These are phyloP conservation scores for Brienomyrus longianalis DNA, from an alignment of 2,113 vertebrate genomes.

Conservation along the genomic window DNA sequence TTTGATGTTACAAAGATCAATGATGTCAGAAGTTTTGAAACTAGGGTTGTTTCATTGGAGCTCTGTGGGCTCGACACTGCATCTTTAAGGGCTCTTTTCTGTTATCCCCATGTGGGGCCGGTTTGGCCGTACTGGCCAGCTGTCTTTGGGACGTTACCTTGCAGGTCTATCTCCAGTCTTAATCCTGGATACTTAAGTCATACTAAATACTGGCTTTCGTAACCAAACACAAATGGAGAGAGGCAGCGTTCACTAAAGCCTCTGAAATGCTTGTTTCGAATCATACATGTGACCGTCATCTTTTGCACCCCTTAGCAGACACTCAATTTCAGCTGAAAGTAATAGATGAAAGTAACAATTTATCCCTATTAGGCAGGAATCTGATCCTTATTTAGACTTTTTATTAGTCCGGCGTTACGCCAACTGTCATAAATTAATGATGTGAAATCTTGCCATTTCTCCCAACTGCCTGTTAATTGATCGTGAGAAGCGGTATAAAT, in stretches of 20 bases:
- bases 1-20: background rate
- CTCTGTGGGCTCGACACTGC: background rate
- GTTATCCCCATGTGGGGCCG: background rate
- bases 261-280: background rate
- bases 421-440: conserved; percentile 10
- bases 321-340: background rate
- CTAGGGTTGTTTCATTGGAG: background rate
- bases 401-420: background rate
- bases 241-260: background rate
- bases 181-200: background rate
- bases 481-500: background rate
- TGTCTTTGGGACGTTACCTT: background rate
- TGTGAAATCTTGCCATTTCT: background rate
- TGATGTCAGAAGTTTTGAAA: background rate
- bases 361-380: background rate
- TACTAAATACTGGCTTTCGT: background rate
- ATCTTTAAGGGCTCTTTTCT: background rate
- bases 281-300: background rate
- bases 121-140: background rate
- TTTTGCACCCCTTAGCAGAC: background rate
- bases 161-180: background rate
- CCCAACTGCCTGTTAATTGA: conserved; percentile 1
- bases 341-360: background rate
- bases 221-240: background rate
- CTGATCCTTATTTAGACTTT: conserved; percentile 2